A percentile compares a stretch with the other conserved stretches of the same genome.
These are phyloP conservation scores for Sminthurides aquaticus DNA, from an alignment of 2,888 invertebrate species.

Conservation along the genomic window DNA sequence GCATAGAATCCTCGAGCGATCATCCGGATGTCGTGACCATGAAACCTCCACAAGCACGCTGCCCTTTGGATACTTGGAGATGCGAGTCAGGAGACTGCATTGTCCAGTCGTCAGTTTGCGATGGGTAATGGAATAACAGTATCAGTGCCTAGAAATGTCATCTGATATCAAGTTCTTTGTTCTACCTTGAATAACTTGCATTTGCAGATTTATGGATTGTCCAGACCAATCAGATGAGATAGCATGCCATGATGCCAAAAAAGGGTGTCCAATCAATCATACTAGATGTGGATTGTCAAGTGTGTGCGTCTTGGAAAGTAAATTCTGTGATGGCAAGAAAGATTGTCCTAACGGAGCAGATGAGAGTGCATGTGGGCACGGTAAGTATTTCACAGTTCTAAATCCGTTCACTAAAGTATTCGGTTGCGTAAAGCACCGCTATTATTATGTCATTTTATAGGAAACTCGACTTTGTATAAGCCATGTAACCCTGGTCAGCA, in stretches of 20 bases:
- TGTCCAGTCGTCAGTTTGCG: slow-evolving; percentile 57
- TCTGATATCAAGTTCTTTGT: too few species aligned
- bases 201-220: slow-evolving; percentile 52
- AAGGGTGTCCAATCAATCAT: slow-evolving; percentile 46
- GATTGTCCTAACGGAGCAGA: slow-evolving; percentile 57
- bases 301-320: slow-evolving; percentile 53
- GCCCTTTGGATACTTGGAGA: slow-evolving; percentile 54
- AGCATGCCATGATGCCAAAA: slow-evolving; percentile 48
- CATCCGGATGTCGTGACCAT: slow-evolving; percentile 22
- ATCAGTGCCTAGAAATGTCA: too few species aligned
- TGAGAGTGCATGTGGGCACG: slow-evolving; percentile 49
- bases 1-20: too few species aligned
- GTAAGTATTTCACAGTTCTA: too few species aligned
- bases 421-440: neutral
- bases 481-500: slow-evolving; percentile 53
- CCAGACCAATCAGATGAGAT: slow-evolving; percentile 57
- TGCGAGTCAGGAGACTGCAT: slow-evolving; percentile 57
- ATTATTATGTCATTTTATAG: neutral
- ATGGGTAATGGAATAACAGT: slow-evolving; percentile 49
- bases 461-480: slow-evolving; percentile 48
- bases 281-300: slow-evolving; percentile 58
- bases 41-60: slow-evolving; percentile 45
- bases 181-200: too few species aligned
- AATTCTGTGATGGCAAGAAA: slow-evolving; percentile 52
- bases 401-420: too few species aligned